Evolutionary conservation across 2,888 invertebrate species (phyloP).

Genomic region (Pyralis farinalis): DNA sequence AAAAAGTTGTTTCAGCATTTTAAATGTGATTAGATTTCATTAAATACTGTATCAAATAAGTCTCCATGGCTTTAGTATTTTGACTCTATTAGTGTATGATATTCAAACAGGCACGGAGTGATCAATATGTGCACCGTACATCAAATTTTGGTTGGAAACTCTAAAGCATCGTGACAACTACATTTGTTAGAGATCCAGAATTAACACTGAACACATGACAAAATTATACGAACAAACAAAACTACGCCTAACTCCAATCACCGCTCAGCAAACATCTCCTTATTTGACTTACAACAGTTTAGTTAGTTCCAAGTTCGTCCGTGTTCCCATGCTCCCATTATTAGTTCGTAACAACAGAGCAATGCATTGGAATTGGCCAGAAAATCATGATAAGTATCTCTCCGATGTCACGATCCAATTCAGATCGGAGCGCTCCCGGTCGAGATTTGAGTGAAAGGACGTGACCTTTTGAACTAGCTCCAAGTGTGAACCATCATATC

Average conservation of each 20-base stretch:
- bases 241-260: conserved; percentile 50
- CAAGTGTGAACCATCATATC: conserved; percentile 75
- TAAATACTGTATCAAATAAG: no score
- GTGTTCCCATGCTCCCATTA: conserved; percentile 77
- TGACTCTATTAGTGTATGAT: no score
- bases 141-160: no score
- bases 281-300: conserved; percentile 72
- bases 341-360: conserved; percentile 56
- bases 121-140: no score
- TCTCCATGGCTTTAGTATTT: no score
- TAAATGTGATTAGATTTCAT: no score
- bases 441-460: conserved; percentile 74
- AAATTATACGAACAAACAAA: conserved; percentile 51
- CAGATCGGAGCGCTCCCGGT: conserved; percentile 68
- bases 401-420: conserved; percentile 77
- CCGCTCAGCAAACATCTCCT: conserved; percentile 53
- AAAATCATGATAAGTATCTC: conserved; percentile 79
- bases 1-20: no score
- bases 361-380: conserved; percentile 73
- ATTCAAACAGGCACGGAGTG: no score
- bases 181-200: conserved; percentile 19
- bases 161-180: no score
- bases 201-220: conserved; percentile 43
- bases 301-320: conserved; percentile 51
- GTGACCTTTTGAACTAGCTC: conserved; percentile 66